Percentiles rank a stretch among this genome's conserved stretches.
phyloP scores from a whole-genome alignment of 2,888 invertebrate species.

The Bimastos eiseni region DNA sequence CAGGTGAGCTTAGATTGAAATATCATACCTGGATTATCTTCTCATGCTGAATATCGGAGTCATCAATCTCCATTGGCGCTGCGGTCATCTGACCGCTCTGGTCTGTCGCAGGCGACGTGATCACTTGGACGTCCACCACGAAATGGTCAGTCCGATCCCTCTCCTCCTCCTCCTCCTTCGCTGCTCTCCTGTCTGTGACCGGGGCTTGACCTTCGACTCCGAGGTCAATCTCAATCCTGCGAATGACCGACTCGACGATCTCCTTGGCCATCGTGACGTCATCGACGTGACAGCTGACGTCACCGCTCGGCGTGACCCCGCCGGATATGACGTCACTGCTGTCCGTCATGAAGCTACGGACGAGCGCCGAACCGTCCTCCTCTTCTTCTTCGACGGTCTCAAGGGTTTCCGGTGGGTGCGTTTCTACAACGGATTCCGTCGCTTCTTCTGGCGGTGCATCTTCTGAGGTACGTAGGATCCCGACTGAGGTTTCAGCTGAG shows the following conservation, averaged over 20 bases:
- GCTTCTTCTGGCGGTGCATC: background rate
- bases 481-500: background rate
- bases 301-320: background rate
- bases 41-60: background rate
- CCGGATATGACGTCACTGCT: background rate
- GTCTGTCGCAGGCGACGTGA: background rate
- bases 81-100: background rate
- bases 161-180: background rate
- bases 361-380: background rate
- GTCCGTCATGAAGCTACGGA: slow-evolving; percentile 19
- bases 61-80: background rate
- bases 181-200: background rate
- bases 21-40: background rate
- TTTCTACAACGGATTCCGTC: no score
- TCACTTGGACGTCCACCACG: background rate
- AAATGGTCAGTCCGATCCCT: background rate
- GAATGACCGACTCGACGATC: background rate
- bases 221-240: background rate
- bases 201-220: background rate
- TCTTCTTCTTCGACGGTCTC: background rate
- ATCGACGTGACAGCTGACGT: background rate
- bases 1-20: background rate
- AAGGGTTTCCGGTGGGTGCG: no score
- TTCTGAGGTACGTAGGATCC: background rate
- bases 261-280: slow-evolving; percentile 19